Percentiles rank a stretch among this genome's conserved stretches.
Conservation (phyloP, 2,113 vertebrate species). For the Sander vitreus region DNA sequence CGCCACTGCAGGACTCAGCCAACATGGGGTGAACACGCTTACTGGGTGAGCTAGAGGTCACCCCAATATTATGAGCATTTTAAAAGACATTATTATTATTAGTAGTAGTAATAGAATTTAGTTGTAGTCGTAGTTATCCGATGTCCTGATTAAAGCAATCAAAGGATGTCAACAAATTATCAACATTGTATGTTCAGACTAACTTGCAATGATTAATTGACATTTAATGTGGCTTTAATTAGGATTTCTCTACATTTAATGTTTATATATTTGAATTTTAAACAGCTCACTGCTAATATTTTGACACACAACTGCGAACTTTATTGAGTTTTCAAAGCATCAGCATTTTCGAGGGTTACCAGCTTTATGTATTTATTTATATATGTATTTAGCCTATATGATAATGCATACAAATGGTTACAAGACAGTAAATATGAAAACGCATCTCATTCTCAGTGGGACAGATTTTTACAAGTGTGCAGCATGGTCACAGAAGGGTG, state of each 20-base stretch:
- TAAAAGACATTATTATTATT: background rate
- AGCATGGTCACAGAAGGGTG: background rate
- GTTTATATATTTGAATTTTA: background rate
- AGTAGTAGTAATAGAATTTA: background rate
- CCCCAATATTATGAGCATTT: background rate
- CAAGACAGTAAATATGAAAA: background rate
- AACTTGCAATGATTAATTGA: background rate
- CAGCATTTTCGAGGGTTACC: background rate
- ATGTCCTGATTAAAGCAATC: background rate
- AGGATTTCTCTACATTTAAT: background rate
- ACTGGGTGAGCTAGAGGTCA: no score
- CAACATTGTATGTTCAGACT: background rate
- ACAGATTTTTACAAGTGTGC: background rate
- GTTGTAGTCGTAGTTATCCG: background rate
- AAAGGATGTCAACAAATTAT: background rate
- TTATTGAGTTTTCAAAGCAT: conserved; percentile 3
- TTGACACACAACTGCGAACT: background rate
- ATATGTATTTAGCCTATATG: background rate
- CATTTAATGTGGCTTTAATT: background rate
- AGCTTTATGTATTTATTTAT: background rate
- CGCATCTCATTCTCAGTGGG: background rate
- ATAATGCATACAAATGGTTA: background rate
- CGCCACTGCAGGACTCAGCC: no score
- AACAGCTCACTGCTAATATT: background rate
- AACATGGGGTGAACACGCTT: no score